A percentile compares a stretch with the other conserved stretches of the same genome.
Evolutionary conservation across 1,140 invertebrate genomes (phyloP).

Genomic region (Papilio helenus): DNA sequence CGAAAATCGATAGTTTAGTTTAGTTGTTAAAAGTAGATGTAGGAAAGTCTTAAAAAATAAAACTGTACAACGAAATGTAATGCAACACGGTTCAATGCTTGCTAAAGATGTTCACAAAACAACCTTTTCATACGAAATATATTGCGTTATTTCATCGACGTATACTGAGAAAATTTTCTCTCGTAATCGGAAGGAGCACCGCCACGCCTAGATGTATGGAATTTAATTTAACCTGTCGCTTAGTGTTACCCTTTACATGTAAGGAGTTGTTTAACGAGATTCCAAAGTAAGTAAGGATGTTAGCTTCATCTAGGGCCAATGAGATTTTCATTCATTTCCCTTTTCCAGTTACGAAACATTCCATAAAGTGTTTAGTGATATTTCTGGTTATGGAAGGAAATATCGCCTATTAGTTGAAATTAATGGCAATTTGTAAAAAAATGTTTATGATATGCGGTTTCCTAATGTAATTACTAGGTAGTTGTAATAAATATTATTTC

Average conservation of each 20-base stretch:
- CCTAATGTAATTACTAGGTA: no score
- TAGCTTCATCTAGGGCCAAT: not conserved
- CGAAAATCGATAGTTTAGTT: no score
- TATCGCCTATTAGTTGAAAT: no score
- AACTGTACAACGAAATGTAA: not conserved
- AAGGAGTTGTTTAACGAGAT: not conserved
- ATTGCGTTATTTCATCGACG: not conserved
- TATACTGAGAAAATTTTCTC: not conserved
- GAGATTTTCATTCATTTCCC: constrained; percentile 8
- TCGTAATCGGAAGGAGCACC: not conserved
- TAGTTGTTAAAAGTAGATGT: no score
- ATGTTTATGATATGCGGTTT: no score
- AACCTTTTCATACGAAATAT: not conserved
- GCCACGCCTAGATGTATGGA: not conserved
- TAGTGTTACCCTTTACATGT: not conserved
- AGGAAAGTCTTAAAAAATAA: not conserved
- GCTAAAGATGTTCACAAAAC: not conserved
- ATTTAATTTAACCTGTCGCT: not conserved
- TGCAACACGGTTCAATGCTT: not conserved
- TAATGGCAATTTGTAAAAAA: no score
- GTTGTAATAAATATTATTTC: no score
- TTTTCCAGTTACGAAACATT: not conserved
- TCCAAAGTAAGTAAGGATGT: not conserved
- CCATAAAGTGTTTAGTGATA: not conserved
- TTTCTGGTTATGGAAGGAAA: not conserved